Conservation (phyloP, 2,113 vertebrate species). For the Tor tambroides region DNA sequence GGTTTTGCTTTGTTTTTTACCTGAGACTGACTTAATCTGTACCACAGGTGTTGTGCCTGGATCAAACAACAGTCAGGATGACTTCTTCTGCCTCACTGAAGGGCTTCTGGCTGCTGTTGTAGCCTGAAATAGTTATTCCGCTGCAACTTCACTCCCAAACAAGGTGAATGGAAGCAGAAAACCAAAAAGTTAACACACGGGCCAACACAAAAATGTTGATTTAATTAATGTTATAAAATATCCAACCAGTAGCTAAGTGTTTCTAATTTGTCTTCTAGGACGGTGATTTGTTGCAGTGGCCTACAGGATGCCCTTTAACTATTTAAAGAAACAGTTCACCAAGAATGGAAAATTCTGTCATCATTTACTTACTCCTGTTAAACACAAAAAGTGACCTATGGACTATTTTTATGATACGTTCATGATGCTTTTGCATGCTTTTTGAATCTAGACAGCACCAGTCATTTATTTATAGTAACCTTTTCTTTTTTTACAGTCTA, state of each 20-base stretch:
- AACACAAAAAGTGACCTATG: not conserved
- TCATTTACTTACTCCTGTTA: not conserved
- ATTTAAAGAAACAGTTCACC: not conserved
- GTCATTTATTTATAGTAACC: not conserved
- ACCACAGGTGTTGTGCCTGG: not conserved
- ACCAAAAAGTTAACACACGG: not conserved
- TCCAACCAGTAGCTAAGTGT: not conserved
- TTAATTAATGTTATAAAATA: not conserved
- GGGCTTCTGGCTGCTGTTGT: not conserved
- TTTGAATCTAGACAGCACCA: not conserved
- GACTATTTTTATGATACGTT: not conserved
- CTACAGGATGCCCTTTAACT: not conserved
- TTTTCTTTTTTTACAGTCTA: no score
- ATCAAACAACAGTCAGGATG: not conserved
- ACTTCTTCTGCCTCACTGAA: slow-evolving; percentile 23
- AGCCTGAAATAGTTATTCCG: not conserved
- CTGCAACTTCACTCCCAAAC: not conserved
- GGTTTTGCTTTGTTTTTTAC: not conserved
- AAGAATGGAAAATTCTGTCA: no score
- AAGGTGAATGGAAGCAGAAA: not conserved
- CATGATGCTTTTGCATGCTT: not conserved
- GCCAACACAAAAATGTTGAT: not conserved
- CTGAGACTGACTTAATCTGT: not conserved
- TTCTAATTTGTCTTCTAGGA: not conserved
- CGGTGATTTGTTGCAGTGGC: not conserved